Conservation (phyloP, 37 sponge, comb jelly and placozoan genomes). For the Hexactinellida sp. region DNA sequence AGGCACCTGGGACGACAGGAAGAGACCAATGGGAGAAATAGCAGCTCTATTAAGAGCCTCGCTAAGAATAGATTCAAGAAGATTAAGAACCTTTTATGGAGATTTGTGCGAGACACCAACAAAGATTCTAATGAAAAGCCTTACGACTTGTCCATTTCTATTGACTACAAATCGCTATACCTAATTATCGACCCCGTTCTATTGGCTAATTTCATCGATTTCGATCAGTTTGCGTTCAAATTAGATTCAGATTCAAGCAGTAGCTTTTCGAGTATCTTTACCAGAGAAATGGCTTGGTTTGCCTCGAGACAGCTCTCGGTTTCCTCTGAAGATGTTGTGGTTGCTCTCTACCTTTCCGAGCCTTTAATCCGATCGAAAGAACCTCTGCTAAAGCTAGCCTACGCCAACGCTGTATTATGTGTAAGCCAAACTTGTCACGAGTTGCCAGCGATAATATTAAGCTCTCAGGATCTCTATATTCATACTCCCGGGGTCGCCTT, state of each 20-base stretch:
- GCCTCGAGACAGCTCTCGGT: neutral
- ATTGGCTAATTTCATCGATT: neutral
- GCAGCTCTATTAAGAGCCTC: neutral
- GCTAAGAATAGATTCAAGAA: neutral
- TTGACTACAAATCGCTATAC: neutral
- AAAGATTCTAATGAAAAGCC: neutral
- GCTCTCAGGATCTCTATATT: neutral
- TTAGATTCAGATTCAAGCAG: neutral
- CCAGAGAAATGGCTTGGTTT: neutral
- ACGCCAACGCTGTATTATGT: neutral
- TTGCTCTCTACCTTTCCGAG: neutral
- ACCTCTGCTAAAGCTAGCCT: neutral
- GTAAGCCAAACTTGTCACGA: neutral
- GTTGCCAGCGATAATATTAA: neutral
- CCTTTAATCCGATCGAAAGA: neutral
- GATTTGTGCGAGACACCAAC: neutral
- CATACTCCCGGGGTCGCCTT: neutral
- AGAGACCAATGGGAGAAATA: neutral
- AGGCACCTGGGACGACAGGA: neutral
- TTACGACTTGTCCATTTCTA: neutral
- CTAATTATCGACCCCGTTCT: neutral
- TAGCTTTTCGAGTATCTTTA: neutral
- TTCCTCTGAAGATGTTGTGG: neutral
- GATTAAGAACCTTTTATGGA: neutral
- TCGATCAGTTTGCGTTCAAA: neutral